Conservation (phyloP, 2,888 invertebrate genomes). For the Brassicogethes aeneus region DNA sequence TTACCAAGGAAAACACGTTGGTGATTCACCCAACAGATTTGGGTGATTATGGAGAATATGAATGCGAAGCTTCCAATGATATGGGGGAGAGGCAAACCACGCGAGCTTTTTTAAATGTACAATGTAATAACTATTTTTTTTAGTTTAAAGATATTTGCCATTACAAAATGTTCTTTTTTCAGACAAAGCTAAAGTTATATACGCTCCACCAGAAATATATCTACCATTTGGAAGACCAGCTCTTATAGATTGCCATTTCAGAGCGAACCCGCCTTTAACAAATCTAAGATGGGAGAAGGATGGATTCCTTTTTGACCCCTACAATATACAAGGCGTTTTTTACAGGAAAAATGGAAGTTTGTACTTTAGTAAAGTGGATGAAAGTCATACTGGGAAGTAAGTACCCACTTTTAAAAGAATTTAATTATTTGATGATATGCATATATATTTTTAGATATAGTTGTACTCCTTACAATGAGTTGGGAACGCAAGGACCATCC, state of each 20-base stretch:
- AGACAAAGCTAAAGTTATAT: conserved; percentile 89
- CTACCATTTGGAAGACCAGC: conserved; percentile 77
- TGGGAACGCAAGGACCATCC: conserved; percentile 80
- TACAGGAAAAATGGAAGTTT: conserved; percentile 77
- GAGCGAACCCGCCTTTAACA: conserved; percentile 84
- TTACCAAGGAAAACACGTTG: conserved; percentile 70
- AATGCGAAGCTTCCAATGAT: conserved; percentile 70
- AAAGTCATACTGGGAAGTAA: conserved; percentile 65
- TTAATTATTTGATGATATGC: not conserved
- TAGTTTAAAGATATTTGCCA: not conserved
- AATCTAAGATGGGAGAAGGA: conserved; percentile 91
- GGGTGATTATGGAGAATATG: conserved; percentile 80
- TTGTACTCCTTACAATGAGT: conserved; percentile 84
- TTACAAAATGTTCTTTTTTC: conserved; percentile 25
- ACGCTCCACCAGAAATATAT: conserved; percentile 75
- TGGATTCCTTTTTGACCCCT: conserved; percentile 81
- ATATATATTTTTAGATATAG: conserved; percentile 56
- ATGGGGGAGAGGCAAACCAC: conserved; percentile 71
- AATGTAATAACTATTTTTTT: conserved; percentile 67
- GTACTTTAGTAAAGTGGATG: conserved; percentile 65
- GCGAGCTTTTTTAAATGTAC: conserved; percentile 81
- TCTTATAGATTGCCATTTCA: conserved; percentile 82
- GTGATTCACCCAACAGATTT: conserved; percentile 69
- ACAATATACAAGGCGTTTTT: conserved; percentile 80
- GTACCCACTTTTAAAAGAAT: not conserved